Conservation (phyloP, 2,888 invertebrate species). For the Ormia ochracea region DNA sequence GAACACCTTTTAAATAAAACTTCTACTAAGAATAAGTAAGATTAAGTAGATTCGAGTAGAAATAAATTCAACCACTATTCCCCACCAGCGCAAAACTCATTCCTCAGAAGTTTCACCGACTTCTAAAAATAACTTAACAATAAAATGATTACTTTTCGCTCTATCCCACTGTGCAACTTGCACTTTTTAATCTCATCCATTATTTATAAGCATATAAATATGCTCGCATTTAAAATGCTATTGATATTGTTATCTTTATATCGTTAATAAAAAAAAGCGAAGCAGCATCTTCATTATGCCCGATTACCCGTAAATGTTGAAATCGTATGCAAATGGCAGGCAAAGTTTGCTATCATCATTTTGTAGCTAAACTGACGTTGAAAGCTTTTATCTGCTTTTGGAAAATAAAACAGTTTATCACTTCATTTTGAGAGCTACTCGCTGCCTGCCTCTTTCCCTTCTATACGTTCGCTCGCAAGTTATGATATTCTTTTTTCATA, state of each 20-base stretch:
- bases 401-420: slow-evolving; percentile 9
- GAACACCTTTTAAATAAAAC: too few species aligned
- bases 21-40: too few species aligned
- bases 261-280: background rate
- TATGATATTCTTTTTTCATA: slow-evolving; percentile 6
- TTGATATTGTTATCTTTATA: background rate
- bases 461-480: background rate
- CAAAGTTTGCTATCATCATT: background rate
- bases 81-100: too few species aligned
- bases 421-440: background rate
- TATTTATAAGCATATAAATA: slow-evolving; percentile 14
- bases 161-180: background rate
- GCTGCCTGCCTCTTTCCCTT: background rate
- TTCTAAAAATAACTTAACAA: background rate
- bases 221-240: background rate
- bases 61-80: too few species aligned
- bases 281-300: background rate
- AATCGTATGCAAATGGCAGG: background rate
- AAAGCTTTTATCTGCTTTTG: slow-evolving; percentile 26
- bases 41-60: too few species aligned
- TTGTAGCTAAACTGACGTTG: background rate
- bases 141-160: background rate
- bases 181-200: background rate
- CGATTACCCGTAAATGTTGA: background rate
- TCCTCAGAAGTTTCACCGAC: background rate